These are phyloP conservation scores for Anguilla marmorata DNA, from an alignment of 2,797 vertebrate genomes.

Conservation along the genomic window DNA sequence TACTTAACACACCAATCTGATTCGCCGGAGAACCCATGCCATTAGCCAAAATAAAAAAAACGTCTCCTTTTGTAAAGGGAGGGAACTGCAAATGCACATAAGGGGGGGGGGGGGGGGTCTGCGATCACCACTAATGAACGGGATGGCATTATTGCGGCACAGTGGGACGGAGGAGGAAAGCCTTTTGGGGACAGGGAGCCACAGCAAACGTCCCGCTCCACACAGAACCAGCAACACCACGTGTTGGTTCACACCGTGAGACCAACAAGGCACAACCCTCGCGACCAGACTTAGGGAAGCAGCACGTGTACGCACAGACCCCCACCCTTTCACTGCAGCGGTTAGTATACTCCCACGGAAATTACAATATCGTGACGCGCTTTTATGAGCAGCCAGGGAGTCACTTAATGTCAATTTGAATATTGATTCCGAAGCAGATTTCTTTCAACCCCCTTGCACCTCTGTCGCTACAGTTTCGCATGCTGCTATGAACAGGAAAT, in stretches of 20 bases:
- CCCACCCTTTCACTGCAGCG: not conserved
- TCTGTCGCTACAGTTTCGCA: slow-evolving; percentile 1
- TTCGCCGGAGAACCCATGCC: slow-evolving; percentile 63
- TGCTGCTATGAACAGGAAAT: slow-evolving; percentile 28
- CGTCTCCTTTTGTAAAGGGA: slow-evolving; percentile 44
- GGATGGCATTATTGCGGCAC: not conserved
- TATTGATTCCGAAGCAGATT: slow-evolving; percentile 23
- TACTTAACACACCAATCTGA: slow-evolving; percentile 63
- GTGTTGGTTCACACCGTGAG: slow-evolving; percentile 53
- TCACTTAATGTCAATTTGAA: slow-evolving; percentile 27
- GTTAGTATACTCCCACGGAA: slow-evolving; percentile 17
- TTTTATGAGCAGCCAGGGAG: slow-evolving; percentile 21
- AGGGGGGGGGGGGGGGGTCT: slow-evolving; percentile 28
- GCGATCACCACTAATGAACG: slow-evolving; percentile 38
- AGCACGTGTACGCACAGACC: not conserved
- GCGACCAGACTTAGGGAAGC: not conserved
- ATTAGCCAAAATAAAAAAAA: slow-evolving; percentile 70
- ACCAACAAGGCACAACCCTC: slow-evolving; percentile 19
- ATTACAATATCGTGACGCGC: slow-evolving; percentile 4
- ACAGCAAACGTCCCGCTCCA: slow-evolving; percentile 34
- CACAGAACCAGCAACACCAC: slow-evolving; percentile 31
- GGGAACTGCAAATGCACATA: slow-evolving; percentile 63
- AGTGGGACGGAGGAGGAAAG: not conserved
- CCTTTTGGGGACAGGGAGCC: not conserved
- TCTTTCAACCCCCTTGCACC: not conserved